A percentile compares a stretch with the other conserved stretches of the same genome.
Conservation (phyloP, 2,888 invertebrate species). For the Drosophila anomelani region DNA sequence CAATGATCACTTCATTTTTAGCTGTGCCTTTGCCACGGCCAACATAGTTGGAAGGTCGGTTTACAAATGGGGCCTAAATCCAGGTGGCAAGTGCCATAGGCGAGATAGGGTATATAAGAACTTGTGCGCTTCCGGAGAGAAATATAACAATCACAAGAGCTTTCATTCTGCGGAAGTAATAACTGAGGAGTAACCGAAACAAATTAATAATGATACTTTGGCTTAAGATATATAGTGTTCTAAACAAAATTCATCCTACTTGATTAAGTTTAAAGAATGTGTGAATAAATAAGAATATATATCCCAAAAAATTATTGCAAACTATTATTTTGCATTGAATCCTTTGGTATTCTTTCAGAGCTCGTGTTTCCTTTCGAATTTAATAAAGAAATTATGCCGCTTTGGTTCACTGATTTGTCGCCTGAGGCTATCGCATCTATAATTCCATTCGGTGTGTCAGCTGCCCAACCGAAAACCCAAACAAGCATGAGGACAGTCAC, state of each 20-base stretch:
- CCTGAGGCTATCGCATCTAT: slow-evolving; percentile 14
- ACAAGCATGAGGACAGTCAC: slow-evolving; percentile 5
- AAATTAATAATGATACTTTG: neutral
- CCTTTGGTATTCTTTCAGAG: neutral
- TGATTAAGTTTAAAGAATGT: too few species aligned
- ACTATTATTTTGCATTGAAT: neutral
- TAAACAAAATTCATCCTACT: too few species aligned
- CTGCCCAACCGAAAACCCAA: neutral
- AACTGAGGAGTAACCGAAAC: neutral
- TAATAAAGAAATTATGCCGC: neutral
- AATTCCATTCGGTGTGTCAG: slow-evolving; percentile 18
- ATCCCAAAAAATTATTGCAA: neutral
- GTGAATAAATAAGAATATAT: neutral
- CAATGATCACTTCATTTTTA: slow-evolving; percentile 12
- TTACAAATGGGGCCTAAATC: slow-evolving; percentile 39
- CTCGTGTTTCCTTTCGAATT: neutral
- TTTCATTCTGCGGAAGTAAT: too few species aligned
- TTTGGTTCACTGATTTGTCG: slow-evolving; percentile 20
- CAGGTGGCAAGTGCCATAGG: slow-evolving; percentile 22
- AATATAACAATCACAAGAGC: neutral
- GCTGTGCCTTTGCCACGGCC: slow-evolving; percentile 46
- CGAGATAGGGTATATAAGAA: slow-evolving; percentile 27
- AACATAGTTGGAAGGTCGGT: slow-evolving; percentile 4
- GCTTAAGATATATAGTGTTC: neutral
- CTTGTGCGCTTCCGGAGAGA: neutral